Percentiles rank a stretch among this genome's conserved stretches.
Evolutionary conservation across 2,797 vertebrate genomes (phyloP).

Genomic region (Glyptemys insculpta): DNA sequence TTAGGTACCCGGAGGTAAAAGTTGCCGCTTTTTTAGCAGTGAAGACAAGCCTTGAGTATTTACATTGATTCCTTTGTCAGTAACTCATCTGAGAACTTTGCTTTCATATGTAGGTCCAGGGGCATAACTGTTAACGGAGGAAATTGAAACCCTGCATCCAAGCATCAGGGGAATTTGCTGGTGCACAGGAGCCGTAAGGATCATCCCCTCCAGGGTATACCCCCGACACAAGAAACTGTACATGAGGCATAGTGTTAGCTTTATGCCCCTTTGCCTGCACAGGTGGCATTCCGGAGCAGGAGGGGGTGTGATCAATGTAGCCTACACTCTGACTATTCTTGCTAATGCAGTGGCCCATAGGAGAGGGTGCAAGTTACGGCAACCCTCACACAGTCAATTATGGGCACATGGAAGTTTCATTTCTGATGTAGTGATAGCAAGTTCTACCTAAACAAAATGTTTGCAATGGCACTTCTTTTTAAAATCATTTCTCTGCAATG

Average conservation of each 20-base stretch:
- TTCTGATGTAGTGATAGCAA: neutral
- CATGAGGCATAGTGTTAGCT: neutral
- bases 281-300: neutral
- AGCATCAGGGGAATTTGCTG: neutral
- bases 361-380: neutral
- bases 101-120: neutral
- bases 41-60: too few species aligned
- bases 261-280: neutral
- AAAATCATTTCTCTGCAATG: too few species aligned
- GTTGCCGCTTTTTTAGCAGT: too few species aligned
- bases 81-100: neutral
- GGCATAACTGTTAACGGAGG: neutral
- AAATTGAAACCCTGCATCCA: neutral
- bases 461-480: too few species aligned
- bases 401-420: neutral
- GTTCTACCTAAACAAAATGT: too few species aligned
- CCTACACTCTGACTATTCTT: neutral
- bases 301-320: neutral
- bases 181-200: neutral
- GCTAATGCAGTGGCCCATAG: neutral
- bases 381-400: neutral
- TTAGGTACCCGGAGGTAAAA: too few species aligned
- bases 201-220: neutral
- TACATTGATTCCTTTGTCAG: neutral
- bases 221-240: neutral